A percentile compares a stretch with the other conserved stretches of the same genome.
phyloP scores from a whole-genome alignment of 2,888 invertebrate genomes.

The Byasa hedistus region DNA sequence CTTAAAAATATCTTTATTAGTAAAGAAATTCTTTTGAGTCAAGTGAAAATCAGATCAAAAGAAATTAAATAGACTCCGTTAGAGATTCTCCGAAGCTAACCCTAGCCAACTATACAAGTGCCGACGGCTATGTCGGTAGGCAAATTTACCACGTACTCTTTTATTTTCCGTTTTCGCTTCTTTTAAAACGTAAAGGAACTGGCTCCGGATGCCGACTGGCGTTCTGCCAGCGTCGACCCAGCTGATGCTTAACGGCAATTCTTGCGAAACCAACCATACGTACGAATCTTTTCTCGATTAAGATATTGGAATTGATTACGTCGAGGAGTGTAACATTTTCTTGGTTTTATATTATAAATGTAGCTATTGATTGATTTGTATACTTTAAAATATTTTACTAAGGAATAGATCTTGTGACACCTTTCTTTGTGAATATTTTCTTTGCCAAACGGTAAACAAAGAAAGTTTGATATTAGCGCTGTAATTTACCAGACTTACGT shows the following conservation, averaged over 20 bases:
- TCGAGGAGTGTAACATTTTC: too few species aligned
- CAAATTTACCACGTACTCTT: conserved; percentile 42
- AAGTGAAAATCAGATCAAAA: conserved; percentile 19
- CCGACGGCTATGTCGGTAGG: conserved; percentile 42
- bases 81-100: conserved; percentile 39
- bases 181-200: conserved; percentile 30
- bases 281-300: conserved; percentile 4
- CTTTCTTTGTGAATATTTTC: too few species aligned
- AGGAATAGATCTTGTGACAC: too few species aligned
- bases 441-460: too few species aligned
- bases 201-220: conserved; percentile 39
- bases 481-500: too few species aligned
- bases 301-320: conserved; percentile 5
- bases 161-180: conserved; percentile 23
- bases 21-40: conserved; percentile 4
- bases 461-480: too few species aligned
- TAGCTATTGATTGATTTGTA: too few species aligned
- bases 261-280: conserved; percentile 37
- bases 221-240: conserved; percentile 39
- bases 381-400: too few species aligned
- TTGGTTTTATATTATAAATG: too few species aligned
- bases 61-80: conserved; percentile 33
- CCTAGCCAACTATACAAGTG: conserved; percentile 37
- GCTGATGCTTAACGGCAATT: conserved; percentile 42
- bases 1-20: too few species aligned